These are phyloP conservation scores for Aphelenchoides fujianensis DNA, from an alignment of 1,140 invertebrate genomes.

Conservation along the genomic window DNA sequence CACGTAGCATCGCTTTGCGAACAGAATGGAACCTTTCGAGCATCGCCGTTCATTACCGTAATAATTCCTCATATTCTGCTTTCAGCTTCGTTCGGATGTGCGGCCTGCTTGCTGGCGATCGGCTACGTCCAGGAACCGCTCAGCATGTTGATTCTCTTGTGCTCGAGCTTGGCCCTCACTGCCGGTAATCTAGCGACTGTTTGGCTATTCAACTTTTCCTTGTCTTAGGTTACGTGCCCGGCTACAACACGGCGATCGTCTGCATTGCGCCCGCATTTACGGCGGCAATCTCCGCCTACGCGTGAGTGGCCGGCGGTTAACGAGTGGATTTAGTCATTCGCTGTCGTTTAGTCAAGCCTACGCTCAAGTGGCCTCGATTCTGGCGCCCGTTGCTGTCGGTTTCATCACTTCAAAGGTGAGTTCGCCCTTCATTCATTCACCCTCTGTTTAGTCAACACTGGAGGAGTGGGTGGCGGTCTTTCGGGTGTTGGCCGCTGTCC, in stretches of 20 bases:
- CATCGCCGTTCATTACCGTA: too few relatives aligned
- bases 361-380: conserved; percentile 27
- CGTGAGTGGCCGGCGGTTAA: too few relatives aligned
- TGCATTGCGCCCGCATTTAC: conserved; percentile 32
- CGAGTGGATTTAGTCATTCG: too few relatives aligned
- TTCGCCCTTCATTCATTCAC: conserved; percentile 25
- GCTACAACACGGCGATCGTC: conserved; percentile 22
- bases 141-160: conserved; percentile 21
- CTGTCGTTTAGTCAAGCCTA: too few relatives aligned
- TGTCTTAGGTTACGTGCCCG: conserved; percentile 21
- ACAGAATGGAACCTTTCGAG: too few relatives aligned
- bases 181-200: conserved; percentile 31
- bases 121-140: not conserved
- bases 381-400: conserved; percentile 28
- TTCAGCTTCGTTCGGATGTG: conserved; percentile 35
- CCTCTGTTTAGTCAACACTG: conserved; percentile 23
- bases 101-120: conserved; percentile 26
- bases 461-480: conserved; percentile 31
- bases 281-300: conserved; percentile 30
- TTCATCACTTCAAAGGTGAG: conserved; percentile 32
- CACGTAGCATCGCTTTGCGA: too few relatives aligned
- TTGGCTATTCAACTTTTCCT: not conserved
- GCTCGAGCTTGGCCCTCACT: conserved; percentile 22
- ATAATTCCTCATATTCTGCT: not conserved
- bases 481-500: conserved; percentile 19